Percentiles rank a stretch among this genome's conserved stretches.
These are phyloP conservation scores for Eulacestoma nigropectus DNA, from an alignment of 2,113 vertebrate species.

Conservation along the genomic window DNA sequence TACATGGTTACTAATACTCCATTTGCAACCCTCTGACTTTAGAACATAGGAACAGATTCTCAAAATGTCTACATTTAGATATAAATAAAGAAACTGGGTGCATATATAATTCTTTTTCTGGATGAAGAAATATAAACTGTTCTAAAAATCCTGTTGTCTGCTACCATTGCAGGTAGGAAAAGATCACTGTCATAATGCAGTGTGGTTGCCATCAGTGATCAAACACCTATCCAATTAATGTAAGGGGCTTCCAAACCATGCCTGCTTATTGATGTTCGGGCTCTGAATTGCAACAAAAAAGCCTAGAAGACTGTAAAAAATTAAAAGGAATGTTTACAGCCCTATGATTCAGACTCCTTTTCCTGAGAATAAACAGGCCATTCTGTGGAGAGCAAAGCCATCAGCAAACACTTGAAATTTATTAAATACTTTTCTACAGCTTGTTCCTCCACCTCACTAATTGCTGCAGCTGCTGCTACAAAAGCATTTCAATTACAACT, in stretches of 20 bases:
- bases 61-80: neutral
- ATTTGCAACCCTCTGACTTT: neutral
- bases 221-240: neutral
- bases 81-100: neutral
- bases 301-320: neutral
- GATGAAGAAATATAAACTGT: neutral
- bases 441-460: constrained; percentile 14
- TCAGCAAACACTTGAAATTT: constrained; percentile 42
- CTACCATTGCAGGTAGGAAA: neutral
- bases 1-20: neutral
- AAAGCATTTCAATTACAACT: neutral
- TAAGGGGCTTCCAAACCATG: neutral
- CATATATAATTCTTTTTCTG: neutral
- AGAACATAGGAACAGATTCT: neutral
- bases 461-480: constrained; percentile 25
- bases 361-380: constrained; percentile 14
- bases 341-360: constrained; percentile 9
- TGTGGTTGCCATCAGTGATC: neutral
- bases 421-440: constrained; percentile 35
- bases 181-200: neutral
- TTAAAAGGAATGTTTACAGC: constrained; percentile 7
- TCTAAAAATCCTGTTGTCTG: neutral
- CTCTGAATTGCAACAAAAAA: neutral
- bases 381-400: constrained; percentile 8
- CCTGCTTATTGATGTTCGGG: neutral